Evolutionary conservation across 2,113 vertebrate species (phyloP).

Genomic region (Pseudorectes ferrugineus): DNA sequence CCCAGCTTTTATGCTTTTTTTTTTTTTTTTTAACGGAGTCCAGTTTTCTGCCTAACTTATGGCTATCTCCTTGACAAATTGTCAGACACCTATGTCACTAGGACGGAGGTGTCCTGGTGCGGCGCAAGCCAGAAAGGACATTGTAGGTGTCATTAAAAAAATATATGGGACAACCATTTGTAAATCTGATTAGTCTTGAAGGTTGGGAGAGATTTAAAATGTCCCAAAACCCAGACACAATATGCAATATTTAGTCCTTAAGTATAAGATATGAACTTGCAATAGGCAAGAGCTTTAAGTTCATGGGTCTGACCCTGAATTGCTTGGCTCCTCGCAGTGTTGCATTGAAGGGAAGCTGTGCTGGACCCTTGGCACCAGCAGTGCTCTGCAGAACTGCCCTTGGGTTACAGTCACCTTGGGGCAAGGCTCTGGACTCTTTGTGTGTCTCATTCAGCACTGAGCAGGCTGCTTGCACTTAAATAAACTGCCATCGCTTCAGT

Average conservation of each 20-base stretch:
- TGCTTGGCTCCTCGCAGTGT: background rate
- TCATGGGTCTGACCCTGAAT: background rate
- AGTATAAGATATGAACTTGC: background rate
- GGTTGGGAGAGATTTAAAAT: background rate
- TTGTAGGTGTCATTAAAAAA: background rate
- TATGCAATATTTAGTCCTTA: background rate
- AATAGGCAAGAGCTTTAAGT: background rate
- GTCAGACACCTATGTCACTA: slow-evolving; percentile 61
- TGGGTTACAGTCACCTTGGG: background rate
- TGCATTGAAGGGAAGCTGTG: background rate
- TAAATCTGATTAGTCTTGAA: background rate
- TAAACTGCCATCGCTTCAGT: background rate
- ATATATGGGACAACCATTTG: background rate
- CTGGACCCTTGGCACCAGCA: background rate
- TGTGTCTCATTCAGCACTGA: background rate
- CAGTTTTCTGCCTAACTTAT: slow-evolving; percentile 72
- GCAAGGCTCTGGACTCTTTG: background rate
- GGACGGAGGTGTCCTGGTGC: background rate
- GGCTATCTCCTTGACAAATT: slow-evolving; percentile 65
- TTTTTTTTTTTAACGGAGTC: slow-evolving; percentile 71
- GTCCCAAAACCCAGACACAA: background rate
- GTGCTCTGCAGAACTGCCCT: background rate
- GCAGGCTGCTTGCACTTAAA: background rate
- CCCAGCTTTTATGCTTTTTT: slow-evolving; percentile 71
- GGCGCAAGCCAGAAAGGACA: background rate